Base-by-base conservation (phyloP, 2,797 vertebrate genomes). In the Adrianichthys oophorus region DNA sequence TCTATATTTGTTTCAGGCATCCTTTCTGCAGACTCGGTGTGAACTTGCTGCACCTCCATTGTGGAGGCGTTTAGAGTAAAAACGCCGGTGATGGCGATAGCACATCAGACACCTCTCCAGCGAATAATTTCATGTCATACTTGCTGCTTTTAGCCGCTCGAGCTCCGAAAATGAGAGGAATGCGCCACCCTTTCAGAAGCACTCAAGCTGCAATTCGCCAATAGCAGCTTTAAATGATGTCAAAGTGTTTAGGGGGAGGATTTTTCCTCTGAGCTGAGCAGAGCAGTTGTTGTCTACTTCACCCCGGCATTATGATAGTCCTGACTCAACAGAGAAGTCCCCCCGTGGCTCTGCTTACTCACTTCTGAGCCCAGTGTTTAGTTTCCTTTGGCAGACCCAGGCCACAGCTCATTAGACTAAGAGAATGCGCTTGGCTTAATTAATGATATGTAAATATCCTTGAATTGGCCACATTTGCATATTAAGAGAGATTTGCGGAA, bases 401-500 rank as follows among this genome's bases (percentile, higher is more conserved):
- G 93, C 93, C 94, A 93, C 93, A 95, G 95, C 95, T 99, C 95
- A 95, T 98, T 98, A 97, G 95, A 95, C 92, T 94, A 93, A 95
- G 95, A 98, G 95, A 98, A 98, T 98, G 95, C 94, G 94, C 94
- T 80, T 91, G 91, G 94, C 95, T 98, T 97, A 98, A 98, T 98
- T 99, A 99, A 98, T 98, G 95, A 97, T 97, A 98, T 98, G 96
- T 98, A 98, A 99, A 98, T 98, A 98, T 98, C 96, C 95, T 98
- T 97, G 94, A 97, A 97, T 98, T 96, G 94, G 95, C 94, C 77
- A 71, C 94, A 98, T 98, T 98, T 98, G 95, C 96, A 98, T 99
- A 98, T 98, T 98, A 98, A 99, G 96, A 97, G 96, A 98, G 96
- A 98, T 98, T 98, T 98, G 96, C 92, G 84, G 95, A 97, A 99